Base-by-base conservation (phyloP, 2,797 vertebrate species). In the Oceanodroma leucorhoa region DNA sequence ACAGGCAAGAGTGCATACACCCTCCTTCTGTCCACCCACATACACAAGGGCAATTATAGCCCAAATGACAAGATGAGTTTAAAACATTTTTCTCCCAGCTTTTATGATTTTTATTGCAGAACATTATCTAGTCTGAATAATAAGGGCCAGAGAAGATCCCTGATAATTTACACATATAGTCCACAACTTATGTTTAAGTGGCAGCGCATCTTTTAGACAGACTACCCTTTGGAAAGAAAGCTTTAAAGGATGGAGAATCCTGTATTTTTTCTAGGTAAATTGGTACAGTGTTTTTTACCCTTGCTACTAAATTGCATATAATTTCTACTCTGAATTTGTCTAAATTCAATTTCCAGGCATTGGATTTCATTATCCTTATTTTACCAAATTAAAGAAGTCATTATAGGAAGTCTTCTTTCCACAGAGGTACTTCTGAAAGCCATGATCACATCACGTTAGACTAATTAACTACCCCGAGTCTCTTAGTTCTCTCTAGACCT, bases 381-480 rank as follows among this genome's bases (percentile, higher is more conserved):
- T 93, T 96, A 94, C 89, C 64, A 84, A 95, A 93, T 96, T 96
- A 96, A 97, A 93, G 78, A 92, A 96, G 90, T 90, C 89, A 89
- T 95, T 95, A 94, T 90, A 94, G 89, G 93, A 97, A 93, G 87
- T 71, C 92, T 87, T 88, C 77, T 95, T 71, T 93, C 78, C 34
- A 54, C 61, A 92, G 87, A 77, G 60, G 64, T 95, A 95, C 66
- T 92, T 94, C 66, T 95, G 89, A 94, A 93, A 76, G 54, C 89
- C 89, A 91, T 92, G 94, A 94, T 93, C 84, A 94, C 53, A 90
- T 96, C 93, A 78, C 51, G 2, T 64, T 89, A 73, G 38, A 71
- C 80, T 94, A 90, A 94, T 91, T 92, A 94, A 88, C 95, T 90
- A 79, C 34, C 29, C 62, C 36, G 69, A 69, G 57, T 72, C 72